Evolutionary conservation across 2,113 vertebrate species (phyloP).

Genomic region (Callaeas wilsoni): DNA sequence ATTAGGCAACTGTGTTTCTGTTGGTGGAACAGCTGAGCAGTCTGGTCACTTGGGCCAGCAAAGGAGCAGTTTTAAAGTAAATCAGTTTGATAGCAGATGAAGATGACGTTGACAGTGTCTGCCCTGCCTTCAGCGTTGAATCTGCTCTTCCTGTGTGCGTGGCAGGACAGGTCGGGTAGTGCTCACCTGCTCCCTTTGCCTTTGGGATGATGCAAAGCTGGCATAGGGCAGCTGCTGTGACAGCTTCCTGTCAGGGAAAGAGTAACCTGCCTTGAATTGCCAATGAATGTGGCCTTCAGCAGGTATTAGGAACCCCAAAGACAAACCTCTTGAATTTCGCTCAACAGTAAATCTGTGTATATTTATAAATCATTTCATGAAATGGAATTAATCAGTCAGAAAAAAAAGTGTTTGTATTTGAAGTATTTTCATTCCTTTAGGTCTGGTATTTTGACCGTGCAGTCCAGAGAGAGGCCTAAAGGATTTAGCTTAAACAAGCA

Average conservation of each 20-base stretch:
- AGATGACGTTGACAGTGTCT: neutral
- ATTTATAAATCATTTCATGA: neutral
- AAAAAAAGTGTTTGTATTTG: neutral
- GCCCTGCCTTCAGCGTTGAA: neutral
- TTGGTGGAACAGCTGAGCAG: neutral
- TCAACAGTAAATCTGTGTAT: neutral
- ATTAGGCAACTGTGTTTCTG: neutral
- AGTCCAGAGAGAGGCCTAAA: neutral
- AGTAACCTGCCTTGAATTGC: neutral
- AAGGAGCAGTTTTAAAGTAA: neutral
- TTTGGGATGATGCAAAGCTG: neutral
- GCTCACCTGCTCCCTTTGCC: neutral
- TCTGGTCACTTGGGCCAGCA: neutral
- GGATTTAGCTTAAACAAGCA: neutral
- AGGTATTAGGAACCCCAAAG: neutral
- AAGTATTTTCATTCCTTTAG: neutral
- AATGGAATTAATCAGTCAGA: neutral
- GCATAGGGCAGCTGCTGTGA: neutral
- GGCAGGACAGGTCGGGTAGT: neutral
- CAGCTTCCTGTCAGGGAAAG: neutral
- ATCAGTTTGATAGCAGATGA: neutral
- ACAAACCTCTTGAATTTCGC: neutral
- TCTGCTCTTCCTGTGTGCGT: fast-evolving
- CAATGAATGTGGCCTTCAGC: neutral
- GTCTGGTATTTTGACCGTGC: neutral